Evolutionary conservation across 2,113 vertebrate genomes (phyloP), one percentile per base, ranked within the genome.

Genomic region (Pachycephala philippinensis): DNA sequence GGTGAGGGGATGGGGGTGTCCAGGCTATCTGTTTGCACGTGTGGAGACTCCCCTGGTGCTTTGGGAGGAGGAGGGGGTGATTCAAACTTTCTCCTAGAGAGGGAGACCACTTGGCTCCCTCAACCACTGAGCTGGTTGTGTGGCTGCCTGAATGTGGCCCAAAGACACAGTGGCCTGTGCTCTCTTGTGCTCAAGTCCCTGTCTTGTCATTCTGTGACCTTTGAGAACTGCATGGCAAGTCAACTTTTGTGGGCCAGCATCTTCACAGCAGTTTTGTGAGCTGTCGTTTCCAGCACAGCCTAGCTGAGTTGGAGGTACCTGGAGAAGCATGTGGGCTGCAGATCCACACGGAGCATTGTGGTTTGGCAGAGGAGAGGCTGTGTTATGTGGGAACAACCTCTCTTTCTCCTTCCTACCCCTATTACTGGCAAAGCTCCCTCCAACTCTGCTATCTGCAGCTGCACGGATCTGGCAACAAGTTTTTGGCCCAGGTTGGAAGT

Each of bases 111-210:
- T 88, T 66, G 80, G 39, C 13, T 93, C 2, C 21, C 35, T 75
- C 0, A 7, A 5, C 0, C 0, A 5, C 39, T 66, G 63, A 63
- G 47, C 18, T 77, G 50, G 7, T 70, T 61, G 13, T 47, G 40
- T 74, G 79, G 18, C 26, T 2, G 17, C 16, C 56, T 56, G n/a
- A 57, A 54, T 5, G 15, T 64, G 65, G 24, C 35, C 56, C 59
- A 52, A 31, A 74, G 64, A 26, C 4, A 12, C 17, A 31, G 42
- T 20, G 2, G 6, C 15, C 15, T 53, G 8, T 49, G 26, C 18
- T 84, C 30, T 74, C 35, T 24, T 47, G n/a, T 6, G 11, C 56
- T 93, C 16, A 65, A 22, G 60, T 50, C 70, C 49, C 40, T 82
- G 27, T 44, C 35, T 2, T 11, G 35, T 31, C 8, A 1, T 69